Evolutionary conservation across 2,113 vertebrate species (phyloP), one percentile per base, ranked within the genome.

Genomic region (Podiceps cristatus): DNA sequence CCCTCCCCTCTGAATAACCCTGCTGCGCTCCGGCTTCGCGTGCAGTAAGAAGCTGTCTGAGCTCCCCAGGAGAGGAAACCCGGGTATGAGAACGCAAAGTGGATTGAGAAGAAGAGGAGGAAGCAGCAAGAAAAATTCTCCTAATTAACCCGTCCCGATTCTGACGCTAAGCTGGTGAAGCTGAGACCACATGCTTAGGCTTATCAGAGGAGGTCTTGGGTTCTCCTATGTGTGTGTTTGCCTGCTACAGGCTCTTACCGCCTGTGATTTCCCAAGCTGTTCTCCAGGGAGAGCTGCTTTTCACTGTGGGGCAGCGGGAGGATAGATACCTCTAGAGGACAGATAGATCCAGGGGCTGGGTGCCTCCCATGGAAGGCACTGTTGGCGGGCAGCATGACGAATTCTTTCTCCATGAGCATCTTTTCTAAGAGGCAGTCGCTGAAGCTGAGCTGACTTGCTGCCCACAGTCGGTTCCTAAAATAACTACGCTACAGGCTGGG

Each of bases 111-210:
- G 77, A 63, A 55, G n/a, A 62, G 35, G 40, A 44, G 15, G 40
- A 66, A 63, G 60, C 20, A 19, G 55, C 25, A 58, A 25, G 63
- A 74, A 44, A 63, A 64, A 10, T 29, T 47, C 37, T 86, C 16
- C 37, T 23, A 8, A n/a, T 40, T 35, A 78, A 31, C n/a, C 53
- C 7, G 0, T 40, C 37, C 17, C 12, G 31, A 33, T 31, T 74
- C 29, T 78, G 67, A 27, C 31, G 42, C 14, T 59, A 27, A 47
- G 31, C 14, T 49, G 50, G 50, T n/a, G 58, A 44, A 64, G 49
- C 64, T 42, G n/a, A 33, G 16, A 16, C 44, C 23, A 2, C 0
- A 0, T 64, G 37, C 33, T 62, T 68, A 10, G 0, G 37, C 55
- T 73, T 40, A 5, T 44, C 60, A 15, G 55, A 53, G 67, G 24